Evolutionary conservation across 2,888 invertebrate species (phyloP).

Genomic region (Tipula lateralis): DNA sequence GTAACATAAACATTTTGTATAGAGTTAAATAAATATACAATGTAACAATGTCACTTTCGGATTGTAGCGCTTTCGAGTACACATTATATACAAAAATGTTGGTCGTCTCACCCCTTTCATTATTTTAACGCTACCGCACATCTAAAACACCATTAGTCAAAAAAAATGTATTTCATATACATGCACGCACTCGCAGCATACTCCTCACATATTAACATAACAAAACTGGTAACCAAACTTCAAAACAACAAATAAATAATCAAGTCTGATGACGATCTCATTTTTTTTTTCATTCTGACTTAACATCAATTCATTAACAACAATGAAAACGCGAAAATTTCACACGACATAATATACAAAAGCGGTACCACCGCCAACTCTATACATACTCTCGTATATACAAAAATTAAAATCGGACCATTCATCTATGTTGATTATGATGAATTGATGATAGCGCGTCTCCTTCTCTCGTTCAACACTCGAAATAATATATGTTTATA

Average conservation of each 20-base stretch:
- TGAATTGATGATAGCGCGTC: background rate
- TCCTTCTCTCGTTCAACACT: no score
- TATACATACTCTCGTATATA: no score
- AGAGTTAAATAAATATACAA: no score
- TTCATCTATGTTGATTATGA: slow-evolving; percentile 11
- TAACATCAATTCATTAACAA: background rate
- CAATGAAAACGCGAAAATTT: slow-evolving; percentile 24
- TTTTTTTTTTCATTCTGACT: slow-evolving; percentile 19
- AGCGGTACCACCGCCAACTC: background rate
- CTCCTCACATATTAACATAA: background rate
- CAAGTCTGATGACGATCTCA: background rate
- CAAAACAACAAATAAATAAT: slow-evolving; percentile 9
- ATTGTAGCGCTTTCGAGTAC: no score
- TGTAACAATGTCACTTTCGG: no score
- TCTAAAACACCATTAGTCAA: background rate
- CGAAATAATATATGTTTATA: background rate
- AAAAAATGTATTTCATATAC: background rate
- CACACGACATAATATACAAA: background rate
- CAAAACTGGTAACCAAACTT: slow-evolving; percentile 24
- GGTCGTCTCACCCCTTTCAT: slow-evolving; percentile 7
- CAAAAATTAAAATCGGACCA: slow-evolving; percentile 16
- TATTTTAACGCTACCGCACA: background rate
- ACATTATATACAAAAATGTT: no score
- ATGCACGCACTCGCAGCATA: background rate
- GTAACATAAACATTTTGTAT: no score